These are phyloP conservation scores for Sminthurinus aureus DNA, from an alignment of 2,888 invertebrate genomes.

Conservation along the genomic window DNA sequence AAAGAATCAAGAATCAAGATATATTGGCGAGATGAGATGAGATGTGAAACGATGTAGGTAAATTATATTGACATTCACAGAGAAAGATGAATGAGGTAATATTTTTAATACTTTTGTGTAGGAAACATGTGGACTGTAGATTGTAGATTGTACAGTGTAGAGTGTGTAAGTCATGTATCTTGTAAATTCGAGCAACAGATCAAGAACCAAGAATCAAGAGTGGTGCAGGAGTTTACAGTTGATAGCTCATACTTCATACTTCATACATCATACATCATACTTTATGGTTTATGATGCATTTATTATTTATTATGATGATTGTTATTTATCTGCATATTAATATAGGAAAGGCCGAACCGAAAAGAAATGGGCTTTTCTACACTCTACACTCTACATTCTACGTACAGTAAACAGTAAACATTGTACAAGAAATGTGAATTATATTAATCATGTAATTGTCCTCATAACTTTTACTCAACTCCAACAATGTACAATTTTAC, in stretches of 20 bases:
- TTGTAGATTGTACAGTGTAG: background rate
- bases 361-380: too few species aligned
- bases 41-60: background rate
- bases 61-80: background rate
- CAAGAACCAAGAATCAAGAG: background rate
- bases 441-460: background rate
- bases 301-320: too few species aligned
- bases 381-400: too few species aligned
- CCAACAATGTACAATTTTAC: background rate
- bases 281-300: background rate
- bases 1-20: background rate
- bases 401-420: too few species aligned
- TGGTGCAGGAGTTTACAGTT: background rate
- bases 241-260: background rate
- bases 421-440: too few species aligned
- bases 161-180: background rate
- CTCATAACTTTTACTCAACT: background rate
- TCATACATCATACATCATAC: background rate
- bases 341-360: too few species aligned
- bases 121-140: background rate
- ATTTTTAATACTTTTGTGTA: conserved; percentile 7
- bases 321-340: too few species aligned
- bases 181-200: background rate
- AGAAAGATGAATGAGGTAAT: background rate
- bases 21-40: background rate